Percentiles rank a stretch among this genome's conserved stretches.
Evolutionary conservation across 1,140 invertebrate species (phyloP).

Genomic region (Ganaspis sp.): DNA sequence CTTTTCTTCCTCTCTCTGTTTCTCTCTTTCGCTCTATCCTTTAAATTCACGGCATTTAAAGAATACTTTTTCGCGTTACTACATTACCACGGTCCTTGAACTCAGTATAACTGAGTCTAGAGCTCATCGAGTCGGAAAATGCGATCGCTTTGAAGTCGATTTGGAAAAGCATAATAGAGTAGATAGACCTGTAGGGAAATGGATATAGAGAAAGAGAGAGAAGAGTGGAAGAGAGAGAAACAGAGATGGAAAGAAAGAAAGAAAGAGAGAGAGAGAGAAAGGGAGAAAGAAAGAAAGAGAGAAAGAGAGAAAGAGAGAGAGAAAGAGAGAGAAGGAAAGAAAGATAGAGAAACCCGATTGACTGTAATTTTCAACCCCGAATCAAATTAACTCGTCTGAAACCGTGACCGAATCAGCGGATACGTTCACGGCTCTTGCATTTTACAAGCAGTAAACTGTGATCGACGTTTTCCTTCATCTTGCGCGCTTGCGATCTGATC

Average conservation of each 20-base stretch:
- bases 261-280: conserved; percentile 17
- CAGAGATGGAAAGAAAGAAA: too few species aligned
- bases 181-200: neutral
- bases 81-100: conserved; percentile 42
- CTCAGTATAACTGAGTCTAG: conserved; percentile 5
- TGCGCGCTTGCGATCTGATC: conserved; percentile 7
- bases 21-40: neutral
- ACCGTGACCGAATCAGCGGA: conserved; percentile 42
- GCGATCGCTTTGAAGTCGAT: conserved; percentile 45
- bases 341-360: conserved; percentile 34
- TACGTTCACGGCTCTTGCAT: conserved; percentile 48
- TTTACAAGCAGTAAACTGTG: conserved; percentile 40
- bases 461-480: conserved; percentile 51
- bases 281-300: too few species aligned
- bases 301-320: too few species aligned
- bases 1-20: neutral
- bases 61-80: conserved; percentile 33
- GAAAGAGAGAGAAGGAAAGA: conserved; percentile 1
- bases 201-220: too few species aligned
- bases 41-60: conserved; percentile 35
- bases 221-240: too few species aligned
- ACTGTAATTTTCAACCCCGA: conserved; percentile 41
- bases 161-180: conserved; percentile 34
- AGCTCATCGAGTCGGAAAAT: conserved; percentile 48
- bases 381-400: conserved; percentile 39